Percentiles rank a stretch among this genome's conserved stretches.
Evolutionary conservation across 2,797 vertebrate genomes (phyloP).

Genomic region (Artibeus lituratus): DNA sequence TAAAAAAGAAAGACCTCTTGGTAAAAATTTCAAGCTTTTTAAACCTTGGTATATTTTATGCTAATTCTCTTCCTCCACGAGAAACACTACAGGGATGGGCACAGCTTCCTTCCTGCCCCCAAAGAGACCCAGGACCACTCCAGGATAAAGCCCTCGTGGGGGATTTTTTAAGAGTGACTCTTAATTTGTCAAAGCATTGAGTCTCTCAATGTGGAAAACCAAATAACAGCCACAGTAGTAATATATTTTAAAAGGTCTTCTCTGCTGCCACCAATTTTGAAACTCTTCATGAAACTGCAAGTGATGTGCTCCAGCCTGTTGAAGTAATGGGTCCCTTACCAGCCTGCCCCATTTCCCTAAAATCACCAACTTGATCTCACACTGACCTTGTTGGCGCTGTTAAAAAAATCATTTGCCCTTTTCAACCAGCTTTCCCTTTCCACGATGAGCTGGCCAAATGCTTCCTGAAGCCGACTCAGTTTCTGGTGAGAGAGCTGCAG

Average conservation of each 20-base stretch:
- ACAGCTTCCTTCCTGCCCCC: background rate
- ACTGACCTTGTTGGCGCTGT: conserved; percentile 85
- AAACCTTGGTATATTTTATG: background rate
- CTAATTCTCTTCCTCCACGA: background rate
- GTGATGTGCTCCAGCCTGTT: background rate
- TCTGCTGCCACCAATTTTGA: background rate
- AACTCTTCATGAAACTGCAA: background rate
- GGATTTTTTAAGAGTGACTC: background rate
- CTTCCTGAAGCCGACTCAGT: conserved; percentile 79
- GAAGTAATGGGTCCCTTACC: background rate
- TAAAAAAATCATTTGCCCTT: conserved; percentile 87
- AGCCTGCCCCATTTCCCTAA: background rate
- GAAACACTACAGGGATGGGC: background rate
- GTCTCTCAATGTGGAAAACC: background rate
- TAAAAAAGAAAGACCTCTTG: background rate
- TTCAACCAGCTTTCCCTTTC: conserved; percentile 80
- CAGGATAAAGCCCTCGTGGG: background rate
- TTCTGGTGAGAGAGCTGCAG: conserved; percentile 82
- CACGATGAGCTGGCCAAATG: conserved; percentile 79
- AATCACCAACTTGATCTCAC: background rate
- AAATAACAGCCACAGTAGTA: background rate
- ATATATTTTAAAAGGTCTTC: background rate
- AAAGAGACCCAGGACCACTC: background rate
- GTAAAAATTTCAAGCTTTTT: background rate
- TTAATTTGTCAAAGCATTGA: background rate